Evolutionary conservation across 2,888 invertebrate genomes (phyloP), one percentile per base, ranked within the genome.

Genomic region (Dorcus parallelipipedus): DNA sequence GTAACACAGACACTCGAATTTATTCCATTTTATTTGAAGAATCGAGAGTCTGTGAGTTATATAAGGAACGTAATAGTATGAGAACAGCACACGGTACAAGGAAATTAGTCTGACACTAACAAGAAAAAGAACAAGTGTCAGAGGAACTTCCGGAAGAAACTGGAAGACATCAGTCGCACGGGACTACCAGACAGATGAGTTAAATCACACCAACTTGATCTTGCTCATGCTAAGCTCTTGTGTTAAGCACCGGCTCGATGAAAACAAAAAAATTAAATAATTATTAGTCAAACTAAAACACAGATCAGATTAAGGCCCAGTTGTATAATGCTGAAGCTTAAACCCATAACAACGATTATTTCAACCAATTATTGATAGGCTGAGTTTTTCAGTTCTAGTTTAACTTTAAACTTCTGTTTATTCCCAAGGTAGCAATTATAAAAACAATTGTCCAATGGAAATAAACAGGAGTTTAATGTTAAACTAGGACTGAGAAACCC

Each of bases 101-200:
- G 71, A 74, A 68, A 70, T 73, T 71, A 70, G 75, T 69, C 69
- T 67, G 69, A 70, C 67, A 69, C 75, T 73, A 70, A 40, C 41
- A 9, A 38, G 38, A 42, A 39, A 62, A 59, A 39, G 56, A 48
- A 62, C 38, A 59, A 72, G 72, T 68, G 64, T 67, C 61, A 68
- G 67, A 70, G 72, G 65, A 69, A 74, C 66, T 69, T 73, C 70
- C 70, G 67, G 20, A 20, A 23, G 49, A 54, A 67, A 57, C 50
- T 48, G 52, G 41, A 49, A 53, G 61, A 57, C 59, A 60, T 62
- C 77, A 77, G 68, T 73, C 74, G 76, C 74, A 78, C 78, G 76
- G 79, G 69, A 69, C 73, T 73, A 73, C 76, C 77, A 74, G 78
- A 78, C 78, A 80, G 79, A 79, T 77, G 79, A 79, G 76, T 69